Base-by-base conservation (phyloP, 2,888 invertebrate genomes). In the Drosophila rubida region DNA sequence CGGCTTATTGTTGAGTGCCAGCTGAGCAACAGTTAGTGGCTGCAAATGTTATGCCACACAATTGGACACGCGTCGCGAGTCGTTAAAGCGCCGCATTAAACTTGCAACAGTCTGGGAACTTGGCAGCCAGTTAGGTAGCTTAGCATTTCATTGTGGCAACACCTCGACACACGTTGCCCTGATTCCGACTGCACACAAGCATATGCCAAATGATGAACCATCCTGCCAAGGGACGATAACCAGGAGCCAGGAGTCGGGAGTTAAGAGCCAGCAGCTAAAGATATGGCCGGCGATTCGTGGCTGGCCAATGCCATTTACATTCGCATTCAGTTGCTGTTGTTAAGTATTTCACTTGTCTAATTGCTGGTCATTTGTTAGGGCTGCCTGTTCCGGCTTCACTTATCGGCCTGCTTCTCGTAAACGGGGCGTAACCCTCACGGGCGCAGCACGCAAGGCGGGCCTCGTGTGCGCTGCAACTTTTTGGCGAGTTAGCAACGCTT, bases 361-460 rank as follows among this genome's bases (percentile, higher is more conserved):
- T 82, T 82, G 82, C 70, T 39, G 69, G 85, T 69, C 73, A 82
- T 82, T 82, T 85, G 69, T 81, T 85, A 71, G 13, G 41, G 9
- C 35, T 27, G n/a, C 32, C 13, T 22, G 13, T 22, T 14, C 49
- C 49, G 22, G 7, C 32, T 25, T 25, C 13, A 30, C 64, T 69
- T 70, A 70, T 75, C 73, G 51, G 22, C n/a, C n/a, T n/a, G n/a
- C n/a, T n/a, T n/a, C n/a, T n/a, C n/a, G n/a, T n/a, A n/a, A n/a
- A n/a, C n/a, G n/a, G n/a, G n/a, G n/a, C n/a, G n/a, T n/a, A n/a
- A n/a, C n/a, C n/a, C n/a, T n/a, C n/a, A n/a, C n/a, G n/a, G n/a
- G n/a, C 58, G 42, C 41, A 57, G 58, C 71, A 65, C 70, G 70
- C 76, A 45, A 60, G 22, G 23, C 14, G 25, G 6, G 25, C n/a